Percentiles rank a stretch among this genome's conserved stretches.
Evolutionary conservation across 1,140 invertebrate species (phyloP).

Genomic region (Ostrea edulis): DNA sequence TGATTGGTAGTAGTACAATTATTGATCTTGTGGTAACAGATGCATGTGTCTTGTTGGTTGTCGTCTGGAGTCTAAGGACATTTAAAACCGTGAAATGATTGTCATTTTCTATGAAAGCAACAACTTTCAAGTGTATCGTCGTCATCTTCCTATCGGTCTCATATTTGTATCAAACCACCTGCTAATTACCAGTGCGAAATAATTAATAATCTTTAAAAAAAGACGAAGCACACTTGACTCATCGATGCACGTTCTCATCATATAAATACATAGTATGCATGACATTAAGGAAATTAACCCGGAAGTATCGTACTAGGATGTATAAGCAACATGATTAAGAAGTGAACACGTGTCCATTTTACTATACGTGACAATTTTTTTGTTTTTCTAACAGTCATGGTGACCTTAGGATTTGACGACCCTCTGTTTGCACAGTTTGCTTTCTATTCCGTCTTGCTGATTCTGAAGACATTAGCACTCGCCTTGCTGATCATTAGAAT

Average conservation of each 20-base stretch:
- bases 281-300: background rate
- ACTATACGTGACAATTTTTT: background rate
- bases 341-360: background rate
- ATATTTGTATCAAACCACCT: no score
- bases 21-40: no score
- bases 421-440: background rate
- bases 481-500: background rate
- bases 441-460: slow-evolving; percentile 8
- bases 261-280: background rate
- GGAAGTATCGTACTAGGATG: background rate
- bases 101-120: no score
- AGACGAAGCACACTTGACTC: background rate
- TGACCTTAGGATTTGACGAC: slow-evolving; percentile 3
- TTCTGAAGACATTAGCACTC: background rate
- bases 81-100: no score
- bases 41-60: no score
- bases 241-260: background rate
- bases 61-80: no score
- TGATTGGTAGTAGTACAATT: no score
- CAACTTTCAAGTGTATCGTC: no score
- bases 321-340: background rate
- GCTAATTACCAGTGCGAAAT: no score
- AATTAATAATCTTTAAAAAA: no score
- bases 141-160: no score
- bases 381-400: background rate